These are phyloP conservation scores for Pandemis cinnamomeana DNA, from an alignment of 2,888 invertebrate species.

Conservation along the genomic window DNA sequence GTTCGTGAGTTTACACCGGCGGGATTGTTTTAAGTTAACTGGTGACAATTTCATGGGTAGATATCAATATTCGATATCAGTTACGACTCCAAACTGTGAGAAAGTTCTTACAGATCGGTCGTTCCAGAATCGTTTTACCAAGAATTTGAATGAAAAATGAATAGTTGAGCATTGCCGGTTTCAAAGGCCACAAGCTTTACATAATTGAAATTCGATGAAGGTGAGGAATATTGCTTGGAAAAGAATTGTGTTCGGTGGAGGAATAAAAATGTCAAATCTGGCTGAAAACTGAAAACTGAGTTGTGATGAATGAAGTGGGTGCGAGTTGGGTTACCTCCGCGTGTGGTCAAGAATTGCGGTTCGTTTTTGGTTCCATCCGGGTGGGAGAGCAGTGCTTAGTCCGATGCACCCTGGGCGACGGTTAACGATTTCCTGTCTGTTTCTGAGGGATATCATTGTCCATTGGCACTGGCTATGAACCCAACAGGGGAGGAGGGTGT, in stretches of 20 bases:
- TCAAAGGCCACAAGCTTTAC: conserved; percentile 12
- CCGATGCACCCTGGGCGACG: too few species aligned
- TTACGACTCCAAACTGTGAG: not conserved
- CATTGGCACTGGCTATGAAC: too few species aligned
- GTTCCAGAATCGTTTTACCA: conserved; percentile 2
- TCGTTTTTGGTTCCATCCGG: too few species aligned
- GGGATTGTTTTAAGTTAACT: too few species aligned
- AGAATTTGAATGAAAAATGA: conserved; percentile 25
- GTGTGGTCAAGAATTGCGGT: too few species aligned
- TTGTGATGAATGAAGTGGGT: not conserved
- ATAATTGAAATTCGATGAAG: conserved; percentile 9
- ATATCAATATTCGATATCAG: not conserved
- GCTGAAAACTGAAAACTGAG: not conserved
- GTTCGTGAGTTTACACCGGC: too few species aligned
- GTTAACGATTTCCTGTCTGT: too few species aligned
- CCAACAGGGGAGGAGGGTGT: too few species aligned
- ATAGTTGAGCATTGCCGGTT: conserved; percentile 7
- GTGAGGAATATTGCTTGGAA: not conserved
- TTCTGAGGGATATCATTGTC: too few species aligned
- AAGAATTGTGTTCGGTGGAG: not conserved
- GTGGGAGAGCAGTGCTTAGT: too few species aligned
- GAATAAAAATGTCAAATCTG: not conserved
- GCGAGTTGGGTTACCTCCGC: too few species aligned
- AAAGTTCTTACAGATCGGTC: not conserved
- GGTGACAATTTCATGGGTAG: not conserved